Conservation (phyloP, 1,140 invertebrate genomes). For the Macrobrachium rosenbergii region DNA sequence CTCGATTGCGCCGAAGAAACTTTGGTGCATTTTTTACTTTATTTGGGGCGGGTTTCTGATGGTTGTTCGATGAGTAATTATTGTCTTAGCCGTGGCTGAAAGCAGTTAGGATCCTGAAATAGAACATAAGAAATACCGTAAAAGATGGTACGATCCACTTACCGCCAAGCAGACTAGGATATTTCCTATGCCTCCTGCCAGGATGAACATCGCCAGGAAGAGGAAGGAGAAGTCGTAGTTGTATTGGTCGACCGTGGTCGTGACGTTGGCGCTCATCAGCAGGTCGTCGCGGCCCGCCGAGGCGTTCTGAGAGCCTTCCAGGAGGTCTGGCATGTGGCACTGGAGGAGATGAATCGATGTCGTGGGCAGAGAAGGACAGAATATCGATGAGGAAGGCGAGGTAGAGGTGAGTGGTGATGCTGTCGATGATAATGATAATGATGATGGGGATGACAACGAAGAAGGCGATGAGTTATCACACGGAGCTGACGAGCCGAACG, state of each 20-base stretch:
- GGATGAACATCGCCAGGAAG: constrained; percentile 62
- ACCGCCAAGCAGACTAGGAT: constrained; percentile 71
- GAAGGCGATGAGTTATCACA: constrained; percentile 37
- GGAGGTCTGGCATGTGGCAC: constrained; percentile 11
- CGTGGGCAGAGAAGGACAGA: constrained; percentile 11
- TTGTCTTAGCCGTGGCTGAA: no score
- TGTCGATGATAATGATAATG: not conserved
- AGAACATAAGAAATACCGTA: not conserved
- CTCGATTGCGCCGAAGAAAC: no score
- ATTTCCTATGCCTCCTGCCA: constrained; percentile 63
- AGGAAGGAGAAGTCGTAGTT: constrained; percentile 64
- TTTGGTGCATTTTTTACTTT: no score
- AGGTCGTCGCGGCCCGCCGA: constrained; percentile 7
- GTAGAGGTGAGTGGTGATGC: constrained; percentile 1
- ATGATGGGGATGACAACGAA: not conserved
- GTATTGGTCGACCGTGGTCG: not conserved
- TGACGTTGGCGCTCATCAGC: constrained; percentile 5
- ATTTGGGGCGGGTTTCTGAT: no score
- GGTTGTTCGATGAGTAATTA: no score
- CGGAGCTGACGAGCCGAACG: constrained; percentile 39
- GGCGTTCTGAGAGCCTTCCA: constrained; percentile 29
- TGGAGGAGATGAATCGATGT: not conserved
- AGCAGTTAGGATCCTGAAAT: not conserved
- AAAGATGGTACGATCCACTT: constrained; percentile 12
- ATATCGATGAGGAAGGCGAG: constrained; percentile 14